Evolutionary conservation across 2,113 vertebrate species (phyloP), one percentile per base, ranked within the genome.

Genomic region (Bothrops jararaca): DNA sequence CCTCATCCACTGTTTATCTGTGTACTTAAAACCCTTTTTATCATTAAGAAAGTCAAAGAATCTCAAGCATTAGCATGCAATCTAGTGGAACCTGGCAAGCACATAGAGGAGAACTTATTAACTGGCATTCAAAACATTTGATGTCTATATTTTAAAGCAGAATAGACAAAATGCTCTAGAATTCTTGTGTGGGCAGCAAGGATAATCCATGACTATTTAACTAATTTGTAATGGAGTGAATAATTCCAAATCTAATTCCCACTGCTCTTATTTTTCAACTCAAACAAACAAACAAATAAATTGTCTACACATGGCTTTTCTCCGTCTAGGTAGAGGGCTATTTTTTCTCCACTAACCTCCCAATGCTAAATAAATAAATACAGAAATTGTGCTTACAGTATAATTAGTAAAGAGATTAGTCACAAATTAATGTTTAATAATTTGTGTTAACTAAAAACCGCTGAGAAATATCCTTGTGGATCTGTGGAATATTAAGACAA

Each of bases 41-140:
- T 91, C 42, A 60, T 90, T 86, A 90, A 93, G 56, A 23, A 86
- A 56, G 74, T 39, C 69, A 93, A 90, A 90, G 80, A 93, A 93
- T 90, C 89, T 89, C n/a, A 64, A 85, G 56, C 34, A 90, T 90
- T 42, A 64, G 64, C 69, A 85, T 5, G 5, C n/a, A 23, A 50
- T 58, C 69, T 24, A 10, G 64, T 8, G 52, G 74, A 60, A 64
- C 48, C n/a, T 54, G 54, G 80, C 85, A 86, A 48, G 42, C 88
- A 92, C n/a, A 60, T 13, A 56, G 13, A 53, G 29, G 9, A 53
- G 42, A 87, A 91, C 57, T 22, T 58, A 52, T 58, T 20, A 86
- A 22, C 15, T 34, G 50, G n/a, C 39, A 88, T 69, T 88, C 86
- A 39, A 42, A 85, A 34, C 88, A 86, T 85, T 50, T 56, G 42